Conservation (phyloP, 2,113 vertebrate species). For the Aepyceros melampus region DNA sequence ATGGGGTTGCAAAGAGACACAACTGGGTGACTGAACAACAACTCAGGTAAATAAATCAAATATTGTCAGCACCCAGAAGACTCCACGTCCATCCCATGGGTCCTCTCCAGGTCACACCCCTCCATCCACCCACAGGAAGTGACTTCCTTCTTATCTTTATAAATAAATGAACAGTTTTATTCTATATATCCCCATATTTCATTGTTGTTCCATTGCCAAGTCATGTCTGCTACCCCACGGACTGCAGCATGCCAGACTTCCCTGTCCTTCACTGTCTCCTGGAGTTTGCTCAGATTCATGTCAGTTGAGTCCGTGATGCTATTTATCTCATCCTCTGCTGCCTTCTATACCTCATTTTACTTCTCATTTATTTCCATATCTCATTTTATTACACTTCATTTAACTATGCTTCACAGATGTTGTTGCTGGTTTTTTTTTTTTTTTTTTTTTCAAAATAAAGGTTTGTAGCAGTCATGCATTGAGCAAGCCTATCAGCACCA, state of each 20-base stretch:
- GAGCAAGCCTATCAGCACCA: not conserved
- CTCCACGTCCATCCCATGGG: not conserved
- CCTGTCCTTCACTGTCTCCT: not conserved
- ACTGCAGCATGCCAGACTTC: not conserved
- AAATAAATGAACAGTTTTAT: not conserved
- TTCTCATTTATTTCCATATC: not conserved
- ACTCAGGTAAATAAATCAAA: not conserved
- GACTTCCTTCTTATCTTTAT: not conserved
- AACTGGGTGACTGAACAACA: not conserved
- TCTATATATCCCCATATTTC: not conserved
- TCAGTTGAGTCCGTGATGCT: not conserved
- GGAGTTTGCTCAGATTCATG: not conserved
- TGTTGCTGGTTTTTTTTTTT: not conserved
- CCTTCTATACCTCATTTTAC: not conserved
- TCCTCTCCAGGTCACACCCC: not conserved
- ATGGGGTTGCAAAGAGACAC: not conserved
- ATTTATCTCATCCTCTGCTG: not conserved
- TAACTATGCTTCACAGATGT: not conserved
- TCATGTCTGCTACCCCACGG: not conserved
- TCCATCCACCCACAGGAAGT: not conserved
- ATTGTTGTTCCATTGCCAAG: not conserved
- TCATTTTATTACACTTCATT: not conserved
- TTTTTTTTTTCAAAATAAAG: not conserved
- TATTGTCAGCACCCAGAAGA: not conserved
- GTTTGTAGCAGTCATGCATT: not conserved